Percentiles rank a stretch among this genome's conserved stretches.
Conservation (phyloP, 2,113 vertebrate genomes). For the Synchiropus splendidus region DNA sequence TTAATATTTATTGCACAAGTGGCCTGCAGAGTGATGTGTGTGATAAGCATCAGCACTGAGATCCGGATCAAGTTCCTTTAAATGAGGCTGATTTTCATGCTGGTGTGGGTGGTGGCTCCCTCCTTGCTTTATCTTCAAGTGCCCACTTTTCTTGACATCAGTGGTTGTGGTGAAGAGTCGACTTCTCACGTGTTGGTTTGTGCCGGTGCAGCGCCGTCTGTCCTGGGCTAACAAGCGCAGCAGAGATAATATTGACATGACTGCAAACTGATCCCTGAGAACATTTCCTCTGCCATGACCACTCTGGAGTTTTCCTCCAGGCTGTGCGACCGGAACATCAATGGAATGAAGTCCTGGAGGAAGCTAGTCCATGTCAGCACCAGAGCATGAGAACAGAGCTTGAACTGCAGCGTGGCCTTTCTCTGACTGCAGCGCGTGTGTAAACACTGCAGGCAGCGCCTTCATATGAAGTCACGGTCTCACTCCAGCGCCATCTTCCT, state of each 20-base stretch:
- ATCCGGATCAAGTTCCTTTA: no score
- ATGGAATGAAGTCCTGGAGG: slow-evolving; percentile 25
- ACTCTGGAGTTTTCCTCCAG: slow-evolving; percentile 25
- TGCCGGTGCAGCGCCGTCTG: background rate
- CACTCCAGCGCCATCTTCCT: no score
- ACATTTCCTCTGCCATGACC: slow-evolving; percentile 16
- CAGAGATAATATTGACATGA: slow-evolving; percentile 26
- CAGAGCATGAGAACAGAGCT: slow-evolving; percentile 35
- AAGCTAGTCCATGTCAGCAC: slow-evolving; percentile 39
- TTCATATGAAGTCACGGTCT: no score
- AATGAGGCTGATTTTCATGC: no score
- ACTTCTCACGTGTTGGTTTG: slow-evolving; percentile 21
- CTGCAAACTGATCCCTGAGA: slow-evolving; percentile 22
- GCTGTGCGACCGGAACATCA: slow-evolving; percentile 31
- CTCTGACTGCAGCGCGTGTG: slow-evolving; percentile 16
- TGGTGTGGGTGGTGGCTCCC: no score
- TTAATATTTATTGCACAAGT: no score
- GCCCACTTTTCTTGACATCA: no score
- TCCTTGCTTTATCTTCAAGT: no score
- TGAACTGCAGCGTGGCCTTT: slow-evolving; percentile 32
- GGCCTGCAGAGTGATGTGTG: no score
- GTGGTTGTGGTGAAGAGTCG: background rate
- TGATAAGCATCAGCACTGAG: no score
- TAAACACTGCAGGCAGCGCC: slow-evolving; percentile 28
- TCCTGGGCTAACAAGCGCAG: no score